Evolutionary conservation across 1,140 invertebrate species (phyloP), one percentile per base, ranked within the genome.

Genomic region (Pseudobourletiella spinata): DNA sequence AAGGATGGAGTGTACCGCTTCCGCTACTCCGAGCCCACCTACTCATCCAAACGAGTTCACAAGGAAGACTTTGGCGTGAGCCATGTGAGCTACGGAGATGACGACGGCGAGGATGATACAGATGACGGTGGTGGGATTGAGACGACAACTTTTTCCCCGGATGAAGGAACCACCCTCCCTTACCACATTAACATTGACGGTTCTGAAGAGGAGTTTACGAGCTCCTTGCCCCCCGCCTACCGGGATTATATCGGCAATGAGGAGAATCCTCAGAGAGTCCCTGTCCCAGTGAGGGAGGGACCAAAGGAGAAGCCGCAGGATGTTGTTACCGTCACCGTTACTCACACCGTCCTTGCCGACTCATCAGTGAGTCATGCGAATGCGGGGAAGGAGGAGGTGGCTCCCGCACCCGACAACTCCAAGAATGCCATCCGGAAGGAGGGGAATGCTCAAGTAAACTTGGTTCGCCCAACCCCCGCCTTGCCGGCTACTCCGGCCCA

Each of bases 321-420:
- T 26, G 16, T 61, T 16, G 59, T 67, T 4, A 67, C 65, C 2
- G 65, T 67, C 22, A 67, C 65, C 43, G 61, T 67, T n/a, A 67
- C 65, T 22, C 51, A 57, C 18, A 67, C 65, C 8, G 57, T 66
- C 3, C 32, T 61, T 11, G 6, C 57, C 16, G 8, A 29, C 4
- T 24, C 54, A 29, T 56, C 54, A 6, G 8, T 14, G 8, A 50
- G 14, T 8, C 46, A 6, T 8, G 11, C 46, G 6, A 25, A 25
- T 8, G 18, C 14, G 8, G 8, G 6, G 14, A 6, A 6, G 8
- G n/a, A 25, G 14, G 6, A 6, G 8, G 46, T 11, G 8, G 6
- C 8, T 8, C 18, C n/a, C 18, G 8, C n/a, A 11, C 6, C 6
- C 18, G 46, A 14, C 46, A 18, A 50, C 24, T 11, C 8, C 46